Conservation (phyloP, 2,113 vertebrate species). For the Nycticebus coucang region DNA sequence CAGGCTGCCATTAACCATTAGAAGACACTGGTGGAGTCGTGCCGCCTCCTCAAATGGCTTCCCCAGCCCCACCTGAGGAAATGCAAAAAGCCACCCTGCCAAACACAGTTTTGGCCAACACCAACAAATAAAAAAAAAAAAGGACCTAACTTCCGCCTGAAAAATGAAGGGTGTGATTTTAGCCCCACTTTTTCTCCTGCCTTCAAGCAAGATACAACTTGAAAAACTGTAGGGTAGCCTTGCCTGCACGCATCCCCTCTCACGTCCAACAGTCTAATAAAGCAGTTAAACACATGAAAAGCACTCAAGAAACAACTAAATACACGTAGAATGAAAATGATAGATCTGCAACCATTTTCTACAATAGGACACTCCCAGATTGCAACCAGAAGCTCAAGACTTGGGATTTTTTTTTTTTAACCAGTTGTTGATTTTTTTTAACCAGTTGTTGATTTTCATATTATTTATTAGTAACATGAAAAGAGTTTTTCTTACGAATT, state of each 20-base stretch:
- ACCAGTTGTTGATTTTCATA: constrained; percentile 36
- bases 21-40: no score
- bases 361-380: background rate
- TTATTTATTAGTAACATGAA: background rate
- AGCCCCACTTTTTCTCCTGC: background rate
- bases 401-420: background rate
- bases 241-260: no score
- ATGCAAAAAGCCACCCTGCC: no score
- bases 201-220: background rate
- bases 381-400: background rate
- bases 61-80: no score
- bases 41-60: no score
- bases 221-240: background rate
- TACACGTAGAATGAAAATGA: background rate
- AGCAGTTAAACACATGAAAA: background rate
- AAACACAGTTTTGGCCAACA: no score
- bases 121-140: background rate
- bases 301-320: background rate
- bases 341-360: background rate
- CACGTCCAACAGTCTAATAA: background rate
- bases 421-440: background rate
- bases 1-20: background rate
- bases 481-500: constrained; percentile 42
- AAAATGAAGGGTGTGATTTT: background rate
- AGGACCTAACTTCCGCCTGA: accelerated